Percentiles rank a stretch among this genome's conserved stretches.
These are phyloP conservation scores for Marisa cornuarietis DNA, from an alignment of 1,140 invertebrate genomes.

Conservation along the genomic window DNA sequence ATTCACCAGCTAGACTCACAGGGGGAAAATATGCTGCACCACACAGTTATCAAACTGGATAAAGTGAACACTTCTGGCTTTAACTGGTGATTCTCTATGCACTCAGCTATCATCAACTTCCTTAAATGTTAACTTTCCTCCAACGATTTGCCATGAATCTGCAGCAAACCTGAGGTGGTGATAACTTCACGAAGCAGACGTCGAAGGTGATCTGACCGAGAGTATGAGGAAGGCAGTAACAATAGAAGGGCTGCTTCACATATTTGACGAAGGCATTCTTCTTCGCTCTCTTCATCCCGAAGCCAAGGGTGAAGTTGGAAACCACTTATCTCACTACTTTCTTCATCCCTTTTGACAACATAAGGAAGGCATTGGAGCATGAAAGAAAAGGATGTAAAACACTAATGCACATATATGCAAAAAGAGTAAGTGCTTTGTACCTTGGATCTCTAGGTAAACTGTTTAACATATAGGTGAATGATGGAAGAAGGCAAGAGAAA, in stretches of 20 bases:
- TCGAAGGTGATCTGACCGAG: constrained; percentile 75
- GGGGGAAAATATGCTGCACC: too few species aligned
- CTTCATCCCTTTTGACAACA: constrained; percentile 25
- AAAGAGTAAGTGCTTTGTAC: too few species aligned
- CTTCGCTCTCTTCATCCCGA: constrained; percentile 76
- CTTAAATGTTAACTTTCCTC: neutral
- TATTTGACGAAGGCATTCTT: constrained; percentile 82
- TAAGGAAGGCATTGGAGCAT: neutral
- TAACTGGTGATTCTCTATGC: too few species aligned
- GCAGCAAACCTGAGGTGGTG: constrained; percentile 75
- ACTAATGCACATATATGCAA: neutral
- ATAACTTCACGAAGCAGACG: constrained; percentile 84
- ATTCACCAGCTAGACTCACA: too few species aligned
- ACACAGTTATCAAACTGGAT: too few species aligned
- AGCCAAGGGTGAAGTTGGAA: constrained; percentile 83
- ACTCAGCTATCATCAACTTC: neutral
- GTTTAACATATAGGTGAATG: too few species aligned
- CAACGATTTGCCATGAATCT: neutral
- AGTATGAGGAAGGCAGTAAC: constrained; percentile 83
- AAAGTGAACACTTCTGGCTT: too few species aligned
- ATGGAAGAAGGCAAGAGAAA: too few species aligned
- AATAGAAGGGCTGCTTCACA: constrained; percentile 84
- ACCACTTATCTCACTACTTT: constrained; percentile 16
- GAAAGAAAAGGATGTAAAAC: neutral
- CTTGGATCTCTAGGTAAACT: neutral